Evolutionary conservation across 2,888 invertebrate genomes (phyloP).

Genomic region (Polietes domitor): DNA sequence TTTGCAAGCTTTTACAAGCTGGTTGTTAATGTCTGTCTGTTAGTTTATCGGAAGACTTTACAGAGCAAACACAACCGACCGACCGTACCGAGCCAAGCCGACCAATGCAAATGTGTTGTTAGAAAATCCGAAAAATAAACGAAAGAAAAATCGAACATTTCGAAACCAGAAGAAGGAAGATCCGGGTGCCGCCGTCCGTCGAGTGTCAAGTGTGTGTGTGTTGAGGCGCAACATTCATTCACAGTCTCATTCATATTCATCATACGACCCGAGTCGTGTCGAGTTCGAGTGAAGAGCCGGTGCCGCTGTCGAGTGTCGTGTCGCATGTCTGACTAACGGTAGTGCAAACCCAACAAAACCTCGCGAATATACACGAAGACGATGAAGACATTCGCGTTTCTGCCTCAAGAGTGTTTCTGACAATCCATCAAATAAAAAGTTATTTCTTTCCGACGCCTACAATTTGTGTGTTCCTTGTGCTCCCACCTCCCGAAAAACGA

Average conservation of each 20-base stretch:
- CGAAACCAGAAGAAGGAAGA: not conserved
- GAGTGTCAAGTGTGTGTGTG: too few relatives aligned
- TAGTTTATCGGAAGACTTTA: conserved; percentile 63
- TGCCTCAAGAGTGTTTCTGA: not conserved
- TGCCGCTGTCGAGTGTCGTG: not conserved
- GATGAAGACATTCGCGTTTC: not conserved
- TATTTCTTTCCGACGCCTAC: not conserved
- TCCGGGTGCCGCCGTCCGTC: not conserved
- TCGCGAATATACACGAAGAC: not conserved
- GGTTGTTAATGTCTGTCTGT: conserved; percentile 56
- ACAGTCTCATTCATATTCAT: not conserved
- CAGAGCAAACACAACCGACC: conserved; percentile 49
- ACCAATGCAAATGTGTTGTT: conserved; percentile 26
- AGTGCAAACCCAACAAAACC: too few relatives aligned
- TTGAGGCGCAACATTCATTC: not conserved
- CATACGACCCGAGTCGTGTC: not conserved
- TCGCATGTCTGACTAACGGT: too few relatives aligned
- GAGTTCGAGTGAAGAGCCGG: not conserved
- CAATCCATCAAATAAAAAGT: not conserved
- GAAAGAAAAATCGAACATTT: conserved; percentile 10
- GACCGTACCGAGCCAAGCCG: conserved; percentile 13
- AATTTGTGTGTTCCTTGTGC: not conserved
- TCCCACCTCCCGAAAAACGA: not conserved
- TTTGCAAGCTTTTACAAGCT: conserved; percentile 55
- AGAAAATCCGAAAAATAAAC: not conserved